Evolutionary conservation across 2,113 vertebrate species (phyloP).

Genomic region (Sclerurus mexicanus): DNA sequence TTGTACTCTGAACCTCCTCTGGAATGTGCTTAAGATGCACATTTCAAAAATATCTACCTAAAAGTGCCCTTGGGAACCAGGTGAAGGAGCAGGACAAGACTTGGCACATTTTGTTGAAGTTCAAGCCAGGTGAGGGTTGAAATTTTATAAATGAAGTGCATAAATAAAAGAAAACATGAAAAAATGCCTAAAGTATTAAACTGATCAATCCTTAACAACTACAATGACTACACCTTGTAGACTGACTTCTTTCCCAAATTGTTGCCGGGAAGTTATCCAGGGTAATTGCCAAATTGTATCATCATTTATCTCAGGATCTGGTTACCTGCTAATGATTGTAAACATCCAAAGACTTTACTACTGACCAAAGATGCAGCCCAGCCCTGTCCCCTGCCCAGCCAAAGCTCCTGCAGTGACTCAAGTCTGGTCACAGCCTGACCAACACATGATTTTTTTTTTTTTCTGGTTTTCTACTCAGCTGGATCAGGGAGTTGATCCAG

Average conservation of each 20-base stretch:
- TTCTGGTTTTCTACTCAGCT: not conserved
- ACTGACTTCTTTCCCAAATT: not conserved
- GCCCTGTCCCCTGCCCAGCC: not conserved
- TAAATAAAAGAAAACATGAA: not conserved
- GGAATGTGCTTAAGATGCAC: not conserved
- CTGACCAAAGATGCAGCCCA: not conserved
- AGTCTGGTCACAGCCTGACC: not conserved
- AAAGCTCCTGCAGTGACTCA: not conserved
- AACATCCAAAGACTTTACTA: not conserved
- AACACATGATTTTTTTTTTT: not conserved
- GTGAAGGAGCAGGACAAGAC: not conserved
- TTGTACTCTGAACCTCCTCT: not conserved
- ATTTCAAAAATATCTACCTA: conserved; percentile 1
- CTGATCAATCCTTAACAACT: not conserved
- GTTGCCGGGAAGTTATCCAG: not conserved
- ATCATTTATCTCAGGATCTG: not conserved
- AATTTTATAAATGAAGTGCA: not conserved
- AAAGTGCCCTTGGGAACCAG: not conserved
- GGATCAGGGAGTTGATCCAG: not conserved
- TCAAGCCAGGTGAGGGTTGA: not conserved
- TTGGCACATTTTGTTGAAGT: not conserved
- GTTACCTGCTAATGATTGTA: not conserved
- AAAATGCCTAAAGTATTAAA: not conserved
- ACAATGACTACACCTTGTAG: not conserved
- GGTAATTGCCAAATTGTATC: not conserved